A percentile compares a stretch with the other conserved stretches of the same genome.
These are phyloP conservation scores for Eupithecia subfuscata DNA, from an alignment of 2,888 invertebrate genomes.

Conservation along the genomic window DNA sequence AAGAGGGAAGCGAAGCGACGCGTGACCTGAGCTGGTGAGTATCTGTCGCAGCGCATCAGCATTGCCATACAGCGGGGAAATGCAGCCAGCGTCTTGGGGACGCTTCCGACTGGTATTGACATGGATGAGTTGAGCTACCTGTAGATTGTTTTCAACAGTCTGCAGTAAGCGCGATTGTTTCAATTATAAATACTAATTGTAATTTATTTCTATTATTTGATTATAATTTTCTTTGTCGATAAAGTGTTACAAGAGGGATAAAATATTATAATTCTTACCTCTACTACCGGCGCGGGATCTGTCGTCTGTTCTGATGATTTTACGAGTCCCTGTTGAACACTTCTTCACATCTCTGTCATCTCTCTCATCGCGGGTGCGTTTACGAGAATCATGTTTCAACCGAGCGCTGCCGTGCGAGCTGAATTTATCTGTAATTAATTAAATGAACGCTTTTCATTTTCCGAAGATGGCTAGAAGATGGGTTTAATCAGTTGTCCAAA, in stretches of 20 bases:
- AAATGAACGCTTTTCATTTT: not conserved
- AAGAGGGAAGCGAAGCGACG: no score
- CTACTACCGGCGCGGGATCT: not conserved
- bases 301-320: not conserved
- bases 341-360: not conserved
- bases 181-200: no score
- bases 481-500: not conserved
- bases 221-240: no score
- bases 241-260: not conserved
- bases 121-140: no score
- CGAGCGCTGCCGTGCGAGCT: not conserved
- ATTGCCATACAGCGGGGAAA: no score
- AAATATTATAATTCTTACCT: not conserved
- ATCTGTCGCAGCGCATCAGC: no score
- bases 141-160: no score
- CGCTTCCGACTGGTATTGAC: no score
- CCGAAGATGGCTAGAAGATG: not conserved
- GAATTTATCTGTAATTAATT: slow-evolving; percentile 3
- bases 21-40: no score
- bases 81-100: no score
- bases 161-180: no score
- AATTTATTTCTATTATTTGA: no score
- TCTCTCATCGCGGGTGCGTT: not conserved
- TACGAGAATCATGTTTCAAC: not conserved
- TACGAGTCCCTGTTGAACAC: not conserved